Percentiles rank a stretch among this genome's conserved stretches.
Conservation (phyloP, 2,113 vertebrate genomes). For the Atractosteus spatula region DNA sequence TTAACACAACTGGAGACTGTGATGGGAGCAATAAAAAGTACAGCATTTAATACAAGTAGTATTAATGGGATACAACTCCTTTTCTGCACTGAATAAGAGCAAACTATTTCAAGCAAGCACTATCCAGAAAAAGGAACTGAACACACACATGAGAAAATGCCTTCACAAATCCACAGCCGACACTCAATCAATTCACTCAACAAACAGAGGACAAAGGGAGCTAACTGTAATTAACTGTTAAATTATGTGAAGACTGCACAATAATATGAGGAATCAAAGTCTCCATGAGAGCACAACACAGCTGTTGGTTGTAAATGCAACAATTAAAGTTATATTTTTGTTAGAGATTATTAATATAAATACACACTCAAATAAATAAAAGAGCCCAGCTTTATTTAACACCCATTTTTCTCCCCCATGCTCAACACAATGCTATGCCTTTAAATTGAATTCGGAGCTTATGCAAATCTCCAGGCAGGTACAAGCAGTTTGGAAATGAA, state of each 20-base stretch:
- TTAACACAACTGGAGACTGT: background rate
- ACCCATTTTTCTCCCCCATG: background rate
- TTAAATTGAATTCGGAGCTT: conserved; percentile 57
- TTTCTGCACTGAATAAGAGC: no score
- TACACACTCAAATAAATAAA: conserved; percentile 52
- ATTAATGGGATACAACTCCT: no score
- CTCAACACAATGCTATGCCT: conserved; percentile 7
- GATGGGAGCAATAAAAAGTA: no score
- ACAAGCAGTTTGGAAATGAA: conserved; percentile 10
- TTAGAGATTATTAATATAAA: conserved; percentile 51
- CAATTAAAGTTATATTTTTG: conserved; percentile 44
- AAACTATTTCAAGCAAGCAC: no score
- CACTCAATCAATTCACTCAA: conserved; percentile 22
- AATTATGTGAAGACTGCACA: conserved; percentile 49
- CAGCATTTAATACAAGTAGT: no score
- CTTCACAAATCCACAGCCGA: background rate
- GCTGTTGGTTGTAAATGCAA: conserved; percentile 50
- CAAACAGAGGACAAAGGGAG: conserved; percentile 21
- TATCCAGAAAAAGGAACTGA: background rate
- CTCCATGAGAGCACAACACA: conserved; percentile 38
- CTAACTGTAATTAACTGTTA: conserved; percentile 55
- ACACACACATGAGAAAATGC: background rate
- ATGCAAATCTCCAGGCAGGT: conserved; percentile 33
- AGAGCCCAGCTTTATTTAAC: conserved; percentile 29
- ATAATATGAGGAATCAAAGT: conserved; percentile 51